These are phyloP conservation scores for Paramormyrops kingsleyae DNA, from an alignment of 2,113 vertebrate species.

Conservation along the genomic window DNA sequence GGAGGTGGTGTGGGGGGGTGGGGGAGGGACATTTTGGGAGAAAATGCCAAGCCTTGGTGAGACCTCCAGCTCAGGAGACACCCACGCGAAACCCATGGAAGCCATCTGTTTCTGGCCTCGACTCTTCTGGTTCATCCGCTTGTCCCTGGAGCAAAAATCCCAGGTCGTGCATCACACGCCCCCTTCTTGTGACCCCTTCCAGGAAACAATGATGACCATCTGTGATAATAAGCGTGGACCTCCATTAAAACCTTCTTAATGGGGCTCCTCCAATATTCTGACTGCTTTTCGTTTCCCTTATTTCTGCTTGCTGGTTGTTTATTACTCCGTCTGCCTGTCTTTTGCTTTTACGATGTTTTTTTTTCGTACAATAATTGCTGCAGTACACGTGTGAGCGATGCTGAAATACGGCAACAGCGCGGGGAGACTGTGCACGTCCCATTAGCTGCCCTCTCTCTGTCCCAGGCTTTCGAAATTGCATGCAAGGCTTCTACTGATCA, in stretches of 20 bases:
- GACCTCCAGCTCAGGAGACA: not conserved
- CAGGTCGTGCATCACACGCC: not conserved
- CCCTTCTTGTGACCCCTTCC: not conserved
- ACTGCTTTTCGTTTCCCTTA: not conserved
- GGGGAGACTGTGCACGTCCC: conserved; percentile 20
- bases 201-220: not conserved
- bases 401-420: not conserved
- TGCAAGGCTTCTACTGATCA: conserved; percentile 38
- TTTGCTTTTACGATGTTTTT: not conserved
- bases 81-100: not conserved
- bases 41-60: not conserved
- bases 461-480: conserved; percentile 37
- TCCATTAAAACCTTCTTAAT: not conserved
- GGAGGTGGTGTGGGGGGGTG: too few species aligned
- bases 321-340: not conserved
- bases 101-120: not conserved
- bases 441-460: conserved; percentile 25
- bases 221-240: not conserved
- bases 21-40: not conserved
- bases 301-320: not conserved
- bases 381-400: not conserved
- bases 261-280: not conserved
- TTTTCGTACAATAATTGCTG: not conserved
- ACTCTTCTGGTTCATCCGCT: not conserved
- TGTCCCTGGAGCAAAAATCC: not conserved